phyloP scores from a whole-genome alignment of 2,113 vertebrate species.

The Pelecanus crispus region DNA sequence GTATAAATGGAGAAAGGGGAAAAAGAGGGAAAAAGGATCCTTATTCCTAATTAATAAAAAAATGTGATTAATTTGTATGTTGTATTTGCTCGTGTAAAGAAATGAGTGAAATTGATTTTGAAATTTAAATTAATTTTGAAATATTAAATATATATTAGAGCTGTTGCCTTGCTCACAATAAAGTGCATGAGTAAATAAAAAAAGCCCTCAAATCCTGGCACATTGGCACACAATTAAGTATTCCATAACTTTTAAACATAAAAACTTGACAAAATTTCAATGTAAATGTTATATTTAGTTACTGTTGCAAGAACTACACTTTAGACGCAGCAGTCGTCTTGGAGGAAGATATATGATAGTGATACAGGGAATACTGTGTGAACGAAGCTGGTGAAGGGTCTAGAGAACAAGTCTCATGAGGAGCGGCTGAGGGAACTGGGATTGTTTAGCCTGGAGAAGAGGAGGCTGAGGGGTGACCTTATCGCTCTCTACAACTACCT shows the following conservation, averaged over 20 bases:
- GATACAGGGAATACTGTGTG: background rate
- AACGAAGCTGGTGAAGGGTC: too few relatives aligned
- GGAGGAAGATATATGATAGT: background rate
- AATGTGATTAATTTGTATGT: background rate
- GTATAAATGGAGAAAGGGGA: background rate
- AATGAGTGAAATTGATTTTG: background rate
- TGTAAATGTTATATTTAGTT: background rate
- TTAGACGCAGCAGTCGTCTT: background rate
- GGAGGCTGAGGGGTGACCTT: too few relatives aligned
- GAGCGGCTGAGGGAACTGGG: too few relatives aligned
- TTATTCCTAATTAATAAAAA: background rate
- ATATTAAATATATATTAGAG: background rate
- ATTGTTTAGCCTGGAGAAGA: too few relatives aligned
- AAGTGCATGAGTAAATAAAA: background rate
- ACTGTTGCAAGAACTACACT: background rate
- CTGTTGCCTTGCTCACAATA: background rate
- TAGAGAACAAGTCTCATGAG: too few relatives aligned
- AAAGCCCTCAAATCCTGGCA: background rate
- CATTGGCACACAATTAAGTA: background rate
- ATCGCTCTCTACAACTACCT: too few relatives aligned
- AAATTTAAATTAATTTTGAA: background rate
- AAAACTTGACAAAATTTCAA: background rate
- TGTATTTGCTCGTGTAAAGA: background rate
- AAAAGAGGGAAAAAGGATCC: background rate
- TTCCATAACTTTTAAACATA: background rate